These are phyloP conservation scores for Theodoxus fluviatilis DNA, from an alignment of 2,888 invertebrate genomes.

Conservation along the genomic window DNA sequence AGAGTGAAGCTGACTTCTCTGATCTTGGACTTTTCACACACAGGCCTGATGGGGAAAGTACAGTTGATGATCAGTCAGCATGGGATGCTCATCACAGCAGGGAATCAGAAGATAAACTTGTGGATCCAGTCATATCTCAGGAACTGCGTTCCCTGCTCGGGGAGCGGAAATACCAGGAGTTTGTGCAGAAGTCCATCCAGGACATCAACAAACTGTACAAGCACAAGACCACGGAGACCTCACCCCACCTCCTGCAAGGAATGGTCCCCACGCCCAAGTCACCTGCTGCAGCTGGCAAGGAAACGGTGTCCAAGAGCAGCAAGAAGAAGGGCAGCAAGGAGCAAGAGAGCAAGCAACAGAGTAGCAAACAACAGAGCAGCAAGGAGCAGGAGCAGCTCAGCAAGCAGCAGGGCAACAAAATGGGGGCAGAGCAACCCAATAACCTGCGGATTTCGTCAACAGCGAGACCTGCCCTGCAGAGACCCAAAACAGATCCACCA, in stretches of 20 bases:
- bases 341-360: too few relatives aligned
- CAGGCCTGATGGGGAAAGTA: constrained; percentile 39
- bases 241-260: constrained; percentile 27
- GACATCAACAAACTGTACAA: constrained; percentile 43
- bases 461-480: constrained; percentile 39
- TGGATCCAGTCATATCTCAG: background rate
- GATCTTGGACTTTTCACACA: constrained; percentile 52
- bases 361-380: background rate
- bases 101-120: too few relatives aligned
- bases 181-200: constrained; percentile 41
- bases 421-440: too few relatives aligned
- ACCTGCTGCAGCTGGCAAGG: background rate
- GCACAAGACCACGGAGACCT: constrained; percentile 22
- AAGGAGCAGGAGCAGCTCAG: background rate
- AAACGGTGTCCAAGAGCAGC: too few relatives aligned
- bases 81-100: too few relatives aligned
- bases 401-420: too few relatives aligned
- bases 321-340: background rate
- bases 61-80: constrained; percentile 26
- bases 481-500: constrained; percentile 42
- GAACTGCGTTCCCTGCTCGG: constrained; percentile 37
- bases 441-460: too few relatives aligned
- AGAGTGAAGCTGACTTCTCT: constrained; percentile 30
- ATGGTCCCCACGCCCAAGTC: background rate
- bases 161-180: constrained; percentile 46